phyloP scores from a whole-genome alignment of 1,140 invertebrate species.

The Oryctes rhinoceros region DNA sequence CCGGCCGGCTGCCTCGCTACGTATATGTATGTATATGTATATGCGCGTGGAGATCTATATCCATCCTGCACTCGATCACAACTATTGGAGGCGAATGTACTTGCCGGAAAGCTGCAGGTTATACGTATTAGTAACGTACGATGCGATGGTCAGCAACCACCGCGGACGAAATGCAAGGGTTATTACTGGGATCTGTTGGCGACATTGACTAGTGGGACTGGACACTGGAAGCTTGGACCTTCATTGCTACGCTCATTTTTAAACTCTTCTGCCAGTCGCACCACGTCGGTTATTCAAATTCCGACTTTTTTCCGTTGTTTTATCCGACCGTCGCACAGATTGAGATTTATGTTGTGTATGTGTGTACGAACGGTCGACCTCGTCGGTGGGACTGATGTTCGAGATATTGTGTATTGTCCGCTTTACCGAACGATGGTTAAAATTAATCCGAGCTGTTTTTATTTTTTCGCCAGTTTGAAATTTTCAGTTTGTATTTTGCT shows the following conservation, averaged over 20 bases:
- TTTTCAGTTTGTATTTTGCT: not conserved
- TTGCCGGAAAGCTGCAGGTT: conserved; percentile 1
- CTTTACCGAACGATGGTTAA: conserved; percentile 22
- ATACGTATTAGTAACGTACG: conserved; percentile 23
- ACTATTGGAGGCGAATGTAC: not conserved
- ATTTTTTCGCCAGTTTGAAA: not conserved
- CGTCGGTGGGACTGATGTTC: not conserved
- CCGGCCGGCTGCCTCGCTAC: not conserved
- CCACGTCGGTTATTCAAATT: conserved; percentile 33
- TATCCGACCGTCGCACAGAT: conserved; percentile 27
- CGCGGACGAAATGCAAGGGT: conserved; percentile 31
- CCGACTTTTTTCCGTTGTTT: conserved; percentile 34
- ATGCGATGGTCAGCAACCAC: conserved; percentile 24
- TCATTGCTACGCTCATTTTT: conserved; percentile 37
- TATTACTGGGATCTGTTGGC: conserved; percentile 36
- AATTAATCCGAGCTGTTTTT: conserved; percentile 27
- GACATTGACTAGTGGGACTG: conserved; percentile 33
- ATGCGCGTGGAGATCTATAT: not conserved
- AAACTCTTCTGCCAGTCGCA: conserved; percentile 36
- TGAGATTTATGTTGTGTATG: conserved; percentile 30
- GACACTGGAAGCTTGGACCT: conserved; percentile 33
- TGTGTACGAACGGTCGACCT: not conserved
- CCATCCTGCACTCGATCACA: not conserved
- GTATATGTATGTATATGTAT: not conserved
- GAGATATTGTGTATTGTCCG: conserved; percentile 36